Evolutionary conservation across 2,113 vertebrate species (phyloP).

Genomic region (Sander lucioperca): DNA sequence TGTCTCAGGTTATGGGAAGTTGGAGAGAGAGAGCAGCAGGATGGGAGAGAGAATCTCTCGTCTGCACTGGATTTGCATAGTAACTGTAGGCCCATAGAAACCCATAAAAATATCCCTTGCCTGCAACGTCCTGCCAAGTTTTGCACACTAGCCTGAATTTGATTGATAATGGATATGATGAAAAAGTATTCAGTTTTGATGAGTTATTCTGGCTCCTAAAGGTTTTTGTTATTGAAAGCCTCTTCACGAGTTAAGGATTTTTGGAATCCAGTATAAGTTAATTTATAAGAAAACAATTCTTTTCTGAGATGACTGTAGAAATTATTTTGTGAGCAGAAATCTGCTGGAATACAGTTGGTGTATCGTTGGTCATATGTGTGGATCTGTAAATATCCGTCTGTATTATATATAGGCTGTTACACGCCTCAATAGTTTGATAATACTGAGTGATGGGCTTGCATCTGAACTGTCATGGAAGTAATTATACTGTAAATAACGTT

Average conservation of each 20-base stretch:
- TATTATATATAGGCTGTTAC: constrained; percentile 55
- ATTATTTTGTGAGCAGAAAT: constrained; percentile 1
- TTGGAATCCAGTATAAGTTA: background rate
- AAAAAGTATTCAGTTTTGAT: constrained; percentile 5
- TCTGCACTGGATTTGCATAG: constrained; percentile 59
- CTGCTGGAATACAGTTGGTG: background rate
- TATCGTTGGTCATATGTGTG: constrained; percentile 12
- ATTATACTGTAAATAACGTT: constrained; percentile 78
- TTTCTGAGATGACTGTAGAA: background rate
- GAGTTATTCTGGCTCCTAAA: constrained; percentile 5
- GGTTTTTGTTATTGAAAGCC: constrained; percentile 11
- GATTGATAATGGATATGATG: constrained; percentile 29
- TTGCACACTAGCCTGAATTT: constrained; percentile 18
- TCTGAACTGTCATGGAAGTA: constrained; percentile 71
- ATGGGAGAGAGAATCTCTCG: constrained; percentile 9
- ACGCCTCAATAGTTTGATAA: constrained; percentile 64
- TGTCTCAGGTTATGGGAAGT: constrained; percentile 62
- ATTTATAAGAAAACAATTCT: background rate
- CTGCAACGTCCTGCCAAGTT: constrained; percentile 17
- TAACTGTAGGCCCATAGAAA: constrained; percentile 48
- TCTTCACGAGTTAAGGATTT: constrained; percentile 13
- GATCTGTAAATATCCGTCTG: constrained; percentile 26
- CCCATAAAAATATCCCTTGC: constrained; percentile 17
- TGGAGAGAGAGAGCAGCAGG: constrained; percentile 31
- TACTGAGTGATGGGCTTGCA: constrained; percentile 69